Evolutionary conservation across 1,140 invertebrate species (phyloP).

Genomic region (Ostrea denselamellosa): DNA sequence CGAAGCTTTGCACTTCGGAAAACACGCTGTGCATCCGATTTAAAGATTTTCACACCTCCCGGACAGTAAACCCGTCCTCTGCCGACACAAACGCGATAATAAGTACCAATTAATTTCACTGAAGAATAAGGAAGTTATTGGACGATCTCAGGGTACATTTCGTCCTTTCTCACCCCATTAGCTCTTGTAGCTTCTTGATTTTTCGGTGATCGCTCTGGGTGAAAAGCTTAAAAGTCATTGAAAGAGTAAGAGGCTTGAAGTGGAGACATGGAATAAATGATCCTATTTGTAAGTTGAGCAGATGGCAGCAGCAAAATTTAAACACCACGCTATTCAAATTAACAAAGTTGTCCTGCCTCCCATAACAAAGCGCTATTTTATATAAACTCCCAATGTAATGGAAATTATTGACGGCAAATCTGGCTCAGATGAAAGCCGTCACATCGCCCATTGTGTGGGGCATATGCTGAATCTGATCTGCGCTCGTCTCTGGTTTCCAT

Average conservation of each 20-base stretch:
- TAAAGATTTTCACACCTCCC: not conserved
- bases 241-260: slow-evolving; percentile 56
- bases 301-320: slow-evolving; percentile 55
- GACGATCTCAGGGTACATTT: slow-evolving; percentile 44
- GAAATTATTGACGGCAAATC: slow-evolving; percentile 54
- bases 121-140: slow-evolving; percentile 46
- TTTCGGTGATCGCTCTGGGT: slow-evolving; percentile 52
- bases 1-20: not conserved
- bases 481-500: slow-evolving; percentile 4
- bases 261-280: slow-evolving; percentile 48
- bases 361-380: slow-evolving; percentile 50
- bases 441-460: slow-evolving; percentile 51
- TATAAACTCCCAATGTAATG: slow-evolving; percentile 48
- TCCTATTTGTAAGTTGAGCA: slow-evolving; percentile 52
- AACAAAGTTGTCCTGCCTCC: slow-evolving; percentile 52
- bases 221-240: slow-evolving; percentile 45
- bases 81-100: slow-evolving; percentile 18
- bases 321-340: slow-evolving; percentile 57
- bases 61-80: not conserved
- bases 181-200: slow-evolving; percentile 57
- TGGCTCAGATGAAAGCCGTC: slow-evolving; percentile 49
- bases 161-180: slow-evolving; percentile 48
- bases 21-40: not conserved
- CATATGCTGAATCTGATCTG: slow-evolving; percentile 50
- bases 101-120: slow-evolving; percentile 52